Conservation (phyloP, 2,113 vertebrate species). For the Turdus rufiventris region DNA sequence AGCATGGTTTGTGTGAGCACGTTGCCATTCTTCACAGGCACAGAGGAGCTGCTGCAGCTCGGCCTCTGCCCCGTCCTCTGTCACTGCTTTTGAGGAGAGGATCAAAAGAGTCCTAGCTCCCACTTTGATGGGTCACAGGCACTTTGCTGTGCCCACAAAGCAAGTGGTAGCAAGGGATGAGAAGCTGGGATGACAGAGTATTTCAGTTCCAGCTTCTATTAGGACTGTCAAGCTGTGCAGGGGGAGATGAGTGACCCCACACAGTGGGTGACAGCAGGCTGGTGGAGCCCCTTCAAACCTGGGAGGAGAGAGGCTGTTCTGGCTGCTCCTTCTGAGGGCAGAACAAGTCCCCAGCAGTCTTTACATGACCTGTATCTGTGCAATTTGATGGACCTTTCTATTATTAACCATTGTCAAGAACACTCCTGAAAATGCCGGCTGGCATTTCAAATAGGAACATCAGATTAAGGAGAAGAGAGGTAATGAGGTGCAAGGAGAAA, state of each 20-base stretch:
- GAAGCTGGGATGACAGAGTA: neutral
- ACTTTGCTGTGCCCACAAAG: neutral
- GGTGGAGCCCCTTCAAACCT: neutral
- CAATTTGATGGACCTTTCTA: conserved; percentile 5
- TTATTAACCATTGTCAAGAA: conserved; percentile 56
- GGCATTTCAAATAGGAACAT: conserved; percentile 31
- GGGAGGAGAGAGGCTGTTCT: neutral
- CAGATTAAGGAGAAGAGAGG: conserved; percentile 43
- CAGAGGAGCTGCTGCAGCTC: neutral
- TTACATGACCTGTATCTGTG: neutral
- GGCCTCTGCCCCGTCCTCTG: neutral
- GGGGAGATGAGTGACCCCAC: neutral
- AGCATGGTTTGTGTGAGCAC: neutral
- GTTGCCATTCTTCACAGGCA: neutral
- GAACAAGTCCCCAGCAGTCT: neutral
- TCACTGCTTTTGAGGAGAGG: neutral
- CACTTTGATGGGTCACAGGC: neutral
- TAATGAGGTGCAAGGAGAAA: conserved; percentile 63
- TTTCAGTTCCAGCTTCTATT: neutral
- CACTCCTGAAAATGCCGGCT: neutral
- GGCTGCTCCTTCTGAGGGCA: neutral
- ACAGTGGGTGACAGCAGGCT: accelerated
- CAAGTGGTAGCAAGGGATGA: neutral
- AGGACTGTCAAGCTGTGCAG: neutral
- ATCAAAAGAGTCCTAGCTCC: neutral